Percentiles rank a stretch among this genome's conserved stretches.
Conservation (phyloP, 2,113 vertebrate genomes). For the Gnathonemus longibarbis region DNA sequence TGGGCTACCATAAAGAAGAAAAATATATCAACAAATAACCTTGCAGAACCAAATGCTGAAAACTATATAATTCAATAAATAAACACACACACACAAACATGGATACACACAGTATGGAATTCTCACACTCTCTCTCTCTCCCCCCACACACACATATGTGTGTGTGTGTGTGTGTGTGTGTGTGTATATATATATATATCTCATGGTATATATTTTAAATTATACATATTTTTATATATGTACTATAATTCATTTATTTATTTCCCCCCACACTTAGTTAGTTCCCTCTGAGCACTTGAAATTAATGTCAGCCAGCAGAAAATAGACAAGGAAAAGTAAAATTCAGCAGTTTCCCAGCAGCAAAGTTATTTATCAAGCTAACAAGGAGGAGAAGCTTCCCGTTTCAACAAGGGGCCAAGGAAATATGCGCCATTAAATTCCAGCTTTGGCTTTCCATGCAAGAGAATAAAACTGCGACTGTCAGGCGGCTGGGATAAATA, state of each 20-base stretch:
- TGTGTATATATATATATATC: neutral
- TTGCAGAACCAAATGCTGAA: neutral
- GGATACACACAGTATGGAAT: slow-evolving; percentile 44
- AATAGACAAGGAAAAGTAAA: slow-evolving; percentile 94
- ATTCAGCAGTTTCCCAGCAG: slow-evolving; percentile 93
- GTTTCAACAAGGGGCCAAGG: slow-evolving; percentile 72
- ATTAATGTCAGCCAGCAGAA: slow-evolving; percentile 97
- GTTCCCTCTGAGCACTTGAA: slow-evolving; percentile 89
- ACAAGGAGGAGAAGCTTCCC: slow-evolving; percentile 91
- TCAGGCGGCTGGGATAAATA: slow-evolving; percentile 81
- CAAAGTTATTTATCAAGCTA: slow-evolving; percentile 99
- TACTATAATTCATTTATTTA: slow-evolving; percentile 65
- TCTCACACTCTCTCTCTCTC: slow-evolving; percentile 5
- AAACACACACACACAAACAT: neutral
- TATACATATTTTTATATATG: slow-evolving; percentile 8
- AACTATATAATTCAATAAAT: slow-evolving; percentile 4
- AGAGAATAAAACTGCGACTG: slow-evolving; percentile 81
- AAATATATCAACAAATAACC: neutral
- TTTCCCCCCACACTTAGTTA: slow-evolving; percentile 76
- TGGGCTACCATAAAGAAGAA: slow-evolving; percentile 1
- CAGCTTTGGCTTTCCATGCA: slow-evolving; percentile 84
- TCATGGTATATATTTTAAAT: slow-evolving; percentile 4
- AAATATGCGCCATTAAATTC: slow-evolving; percentile 93
- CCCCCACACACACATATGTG: slow-evolving; percentile 14
- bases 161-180: too few species aligned